Conservation (phyloP, 2,888 invertebrate species). For the Cephus rjabovi region DNA sequence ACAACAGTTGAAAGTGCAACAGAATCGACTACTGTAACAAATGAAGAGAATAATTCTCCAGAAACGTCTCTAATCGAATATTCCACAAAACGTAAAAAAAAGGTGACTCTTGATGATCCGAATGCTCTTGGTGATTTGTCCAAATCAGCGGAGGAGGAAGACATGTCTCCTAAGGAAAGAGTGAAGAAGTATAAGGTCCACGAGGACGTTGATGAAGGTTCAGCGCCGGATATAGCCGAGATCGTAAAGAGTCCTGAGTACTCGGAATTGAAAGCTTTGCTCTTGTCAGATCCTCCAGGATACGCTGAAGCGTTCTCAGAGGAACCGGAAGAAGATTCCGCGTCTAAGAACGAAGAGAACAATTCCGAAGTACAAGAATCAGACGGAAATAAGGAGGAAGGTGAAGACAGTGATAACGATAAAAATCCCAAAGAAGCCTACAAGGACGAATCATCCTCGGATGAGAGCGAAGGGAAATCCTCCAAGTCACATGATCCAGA, state of each 20-base stretch:
- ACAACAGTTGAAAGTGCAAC: neutral
- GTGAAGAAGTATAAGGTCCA: conserved; percentile 33
- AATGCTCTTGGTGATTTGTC: too few relatives aligned
- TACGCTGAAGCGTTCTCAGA: conserved; percentile 32
- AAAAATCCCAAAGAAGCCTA: conserved; percentile 11
- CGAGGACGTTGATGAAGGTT: conserved; percentile 34
- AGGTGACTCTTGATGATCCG: neutral
- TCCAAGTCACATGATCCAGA: neutral
- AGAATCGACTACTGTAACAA: neutral
- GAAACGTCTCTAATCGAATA: neutral
- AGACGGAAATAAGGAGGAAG: conserved; percentile 21
- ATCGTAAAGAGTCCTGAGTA: conserved; percentile 68
- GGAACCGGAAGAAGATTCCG: conserved; percentile 16
- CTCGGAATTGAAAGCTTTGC: conserved; percentile 45
- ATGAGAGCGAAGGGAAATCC: conserved; percentile 14
- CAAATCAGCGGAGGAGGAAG: neutral
- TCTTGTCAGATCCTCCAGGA: conserved; percentile 40
- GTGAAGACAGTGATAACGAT: conserved; percentile 13
- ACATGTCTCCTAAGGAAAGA: neutral
- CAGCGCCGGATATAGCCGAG: conserved; percentile 65
- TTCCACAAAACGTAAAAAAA: neutral
- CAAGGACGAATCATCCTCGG: conserved; percentile 9
- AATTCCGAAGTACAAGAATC: conserved; percentile 19
- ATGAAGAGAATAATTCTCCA: neutral
- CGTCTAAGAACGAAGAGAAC: conserved; percentile 23